Evolutionary conservation across 2,113 vertebrate genomes (phyloP).

Genomic region (Tursiops truncatus): DNA sequence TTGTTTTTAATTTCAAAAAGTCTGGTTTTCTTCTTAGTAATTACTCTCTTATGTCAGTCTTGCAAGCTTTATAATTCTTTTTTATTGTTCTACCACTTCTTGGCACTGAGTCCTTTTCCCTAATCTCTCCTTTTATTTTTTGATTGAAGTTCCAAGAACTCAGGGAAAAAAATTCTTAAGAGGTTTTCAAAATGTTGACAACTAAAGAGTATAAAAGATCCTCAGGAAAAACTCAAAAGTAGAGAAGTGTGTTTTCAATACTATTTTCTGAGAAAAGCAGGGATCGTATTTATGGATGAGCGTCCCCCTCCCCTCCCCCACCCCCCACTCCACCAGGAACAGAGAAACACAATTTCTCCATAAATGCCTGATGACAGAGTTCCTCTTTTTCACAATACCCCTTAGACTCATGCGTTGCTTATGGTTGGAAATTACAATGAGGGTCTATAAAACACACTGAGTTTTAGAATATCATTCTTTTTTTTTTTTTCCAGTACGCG

Average conservation of each 20-base stretch:
- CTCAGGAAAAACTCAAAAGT: neutral
- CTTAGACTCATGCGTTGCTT: neutral
- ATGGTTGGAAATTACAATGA: neutral
- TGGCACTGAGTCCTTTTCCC: neutral
- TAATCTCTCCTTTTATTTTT: neutral
- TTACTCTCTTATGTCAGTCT: neutral
- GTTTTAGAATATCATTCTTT: neutral
- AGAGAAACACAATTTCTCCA: neutral
- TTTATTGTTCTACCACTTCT: neutral
- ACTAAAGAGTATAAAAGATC: neutral
- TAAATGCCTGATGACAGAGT: neutral
- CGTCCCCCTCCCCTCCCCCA: too few species aligned
- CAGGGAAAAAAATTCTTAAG: neutral
- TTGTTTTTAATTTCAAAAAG: neutral
- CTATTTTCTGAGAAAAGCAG: neutral
- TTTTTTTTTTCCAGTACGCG: too few species aligned
- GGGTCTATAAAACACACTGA: neutral
- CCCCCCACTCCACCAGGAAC: neutral
- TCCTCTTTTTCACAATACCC: neutral
- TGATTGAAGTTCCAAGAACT: neutral
- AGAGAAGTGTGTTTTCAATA: neutral
- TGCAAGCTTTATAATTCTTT: neutral
- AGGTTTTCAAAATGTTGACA: neutral
- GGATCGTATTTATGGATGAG: neutral
- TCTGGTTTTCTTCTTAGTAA: neutral